These are phyloP conservation scores for Drosophila hydei DNA, from an alignment of 1,140 invertebrate species.

Conservation along the genomic window DNA sequence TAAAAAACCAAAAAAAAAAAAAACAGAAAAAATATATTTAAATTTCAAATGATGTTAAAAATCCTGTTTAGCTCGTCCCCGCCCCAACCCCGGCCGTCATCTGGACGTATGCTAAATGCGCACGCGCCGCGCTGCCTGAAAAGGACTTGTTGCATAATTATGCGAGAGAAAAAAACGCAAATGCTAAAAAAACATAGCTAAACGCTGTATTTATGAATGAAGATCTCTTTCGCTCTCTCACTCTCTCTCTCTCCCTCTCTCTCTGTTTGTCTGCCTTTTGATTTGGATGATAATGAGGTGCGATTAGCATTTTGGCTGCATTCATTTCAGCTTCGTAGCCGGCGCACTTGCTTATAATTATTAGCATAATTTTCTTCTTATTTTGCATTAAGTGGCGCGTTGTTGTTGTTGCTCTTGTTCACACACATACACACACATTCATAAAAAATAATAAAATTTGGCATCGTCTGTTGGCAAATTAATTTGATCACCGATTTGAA, in stretches of 20 bases:
- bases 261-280: conserved; percentile 37
- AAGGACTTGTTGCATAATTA: conserved; percentile 83
- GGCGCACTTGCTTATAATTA: conserved; percentile 79
- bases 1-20: conserved; percentile 28
- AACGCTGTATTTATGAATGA: conserved; percentile 81
- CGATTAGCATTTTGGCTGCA: conserved; percentile 81
- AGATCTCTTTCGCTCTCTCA: conserved; percentile 47
- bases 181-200: conserved; percentile 55
- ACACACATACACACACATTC: conserved; percentile 4
- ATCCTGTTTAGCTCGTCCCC: conserved; percentile 59
- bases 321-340: conserved; percentile 41
- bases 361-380: conserved; percentile 80
- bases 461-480: conserved; percentile 67
- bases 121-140: conserved; percentile 71
- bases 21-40: conserved; percentile 59
- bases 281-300: conserved; percentile 81
- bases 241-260: conserved; percentile 13
- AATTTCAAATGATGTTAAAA: conserved; percentile 74
- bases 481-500: conserved; percentile 65
- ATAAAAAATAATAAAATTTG: conserved; percentile 23
- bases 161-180: conserved; percentile 61
- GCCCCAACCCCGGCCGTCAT: conserved; percentile 9
- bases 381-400: conserved; percentile 66
- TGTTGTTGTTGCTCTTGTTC: conserved; percentile 24
- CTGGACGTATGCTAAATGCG: conserved; percentile 72